A percentile compares a stretch with the other conserved stretches of the same genome.
Conservation (phyloP, 2,797 vertebrate species). For the Gymnothorax reevesii region DNA sequence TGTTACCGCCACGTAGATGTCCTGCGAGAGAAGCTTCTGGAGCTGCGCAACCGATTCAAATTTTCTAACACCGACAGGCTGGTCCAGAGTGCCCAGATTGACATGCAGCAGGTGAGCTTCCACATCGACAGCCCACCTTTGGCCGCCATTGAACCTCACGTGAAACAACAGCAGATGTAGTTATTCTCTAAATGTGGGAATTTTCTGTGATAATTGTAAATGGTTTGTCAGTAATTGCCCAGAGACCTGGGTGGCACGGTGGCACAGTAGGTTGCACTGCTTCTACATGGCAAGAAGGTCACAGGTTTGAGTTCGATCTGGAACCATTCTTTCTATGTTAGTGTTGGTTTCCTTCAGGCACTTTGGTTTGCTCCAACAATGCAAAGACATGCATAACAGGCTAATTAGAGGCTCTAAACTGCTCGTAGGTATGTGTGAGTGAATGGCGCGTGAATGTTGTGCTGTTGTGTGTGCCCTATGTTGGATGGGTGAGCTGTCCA, state of each 20-base stretch:
- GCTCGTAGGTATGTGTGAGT: too few relatives aligned
- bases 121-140: neutral
- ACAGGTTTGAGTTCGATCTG: too few relatives aligned
- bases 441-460: too few relatives aligned
- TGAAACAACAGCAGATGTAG: neutral
- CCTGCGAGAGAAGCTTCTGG: constrained; percentile 75
- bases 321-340: too few relatives aligned
- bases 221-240: neutral
- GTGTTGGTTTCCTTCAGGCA: too few relatives aligned
- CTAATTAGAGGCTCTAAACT: too few relatives aligned
- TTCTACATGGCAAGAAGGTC: too few relatives aligned
- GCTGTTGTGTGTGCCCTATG: too few relatives aligned
- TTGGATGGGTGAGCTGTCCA: too few relatives aligned
- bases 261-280: neutral
- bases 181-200: neutral
- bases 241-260: neutral
- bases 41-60: constrained; percentile 76
- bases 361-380: too few relatives aligned
- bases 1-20: constrained; percentile 73
- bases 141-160: neutral
- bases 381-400: too few relatives aligned
- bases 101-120: constrained; percentile 79
- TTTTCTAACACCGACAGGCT: constrained; percentile 72
- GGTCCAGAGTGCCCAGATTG: constrained; percentile 76
- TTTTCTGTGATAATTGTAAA: neutral